Evolutionary conservation across 35 echinoderm and acorn worm genomes (phyloP).

Genomic region (Antedon bifida): DNA sequence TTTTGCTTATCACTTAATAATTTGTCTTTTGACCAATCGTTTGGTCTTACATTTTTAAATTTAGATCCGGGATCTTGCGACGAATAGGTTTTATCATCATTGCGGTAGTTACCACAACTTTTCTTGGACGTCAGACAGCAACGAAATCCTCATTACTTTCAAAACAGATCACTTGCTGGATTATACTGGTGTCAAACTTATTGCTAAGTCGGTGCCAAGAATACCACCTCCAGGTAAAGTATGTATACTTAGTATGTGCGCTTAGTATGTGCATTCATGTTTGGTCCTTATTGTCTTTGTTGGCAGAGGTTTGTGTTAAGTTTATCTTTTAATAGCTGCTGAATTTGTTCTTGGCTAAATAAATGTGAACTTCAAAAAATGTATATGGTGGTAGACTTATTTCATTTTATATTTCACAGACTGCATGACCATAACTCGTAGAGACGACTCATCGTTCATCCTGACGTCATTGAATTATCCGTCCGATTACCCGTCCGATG

Average conservation of each 20-base stretch:
- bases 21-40: no score
- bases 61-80: constrained; percentile 25
- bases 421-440: not conserved
- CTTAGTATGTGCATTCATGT: no score
- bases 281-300: no score
- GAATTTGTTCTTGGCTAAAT: no score
- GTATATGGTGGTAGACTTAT: no score
- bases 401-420: not conserved
- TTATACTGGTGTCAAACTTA: constrained; percentile 4
- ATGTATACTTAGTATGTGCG: no score
- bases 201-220: not conserved
- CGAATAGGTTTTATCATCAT: not conserved
- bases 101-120: constrained; percentile 24
- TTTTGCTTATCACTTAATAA: no score
- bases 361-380: no score
- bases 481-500: not conserved
- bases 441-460: not conserved
- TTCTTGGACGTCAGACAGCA: constrained; percentile 26
- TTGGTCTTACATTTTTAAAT: no score
- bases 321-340: no score
- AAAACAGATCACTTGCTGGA: not conserved
- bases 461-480: not conserved
- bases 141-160: constrained; percentile 6
- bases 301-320: no score
- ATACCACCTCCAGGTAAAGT: not conserved